Evolutionary conservation across 2,888 invertebrate species (phyloP).

Genomic region (Cerceris ruficornis): DNA sequence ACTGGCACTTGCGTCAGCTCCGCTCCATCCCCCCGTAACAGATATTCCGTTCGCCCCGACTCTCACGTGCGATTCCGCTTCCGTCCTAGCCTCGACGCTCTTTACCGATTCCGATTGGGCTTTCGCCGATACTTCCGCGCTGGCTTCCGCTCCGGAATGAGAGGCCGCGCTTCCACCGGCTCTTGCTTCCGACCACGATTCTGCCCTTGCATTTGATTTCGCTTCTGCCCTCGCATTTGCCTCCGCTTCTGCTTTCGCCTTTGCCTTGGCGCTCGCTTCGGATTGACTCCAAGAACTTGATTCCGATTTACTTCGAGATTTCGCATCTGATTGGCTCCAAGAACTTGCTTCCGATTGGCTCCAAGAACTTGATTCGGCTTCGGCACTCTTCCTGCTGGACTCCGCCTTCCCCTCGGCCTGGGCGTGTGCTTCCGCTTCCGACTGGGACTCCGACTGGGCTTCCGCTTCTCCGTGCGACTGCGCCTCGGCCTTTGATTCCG

Average conservation of each 20-base stretch:
- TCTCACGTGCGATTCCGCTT: no score
- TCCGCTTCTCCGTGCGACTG: neutral
- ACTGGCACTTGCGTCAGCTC: no score
- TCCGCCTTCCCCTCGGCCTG: neutral
- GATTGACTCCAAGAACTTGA: neutral
- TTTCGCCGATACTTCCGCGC: no score
- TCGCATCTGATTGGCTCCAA: neutral
- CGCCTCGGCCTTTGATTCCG: neutral
- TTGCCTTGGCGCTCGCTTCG: neutral
- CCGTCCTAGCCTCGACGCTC: no score
- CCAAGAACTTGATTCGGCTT: conserved; percentile 10
- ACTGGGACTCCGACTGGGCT: neutral
- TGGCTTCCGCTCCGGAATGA: no score
- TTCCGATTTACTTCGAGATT: no score
- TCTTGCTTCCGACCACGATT: no score
- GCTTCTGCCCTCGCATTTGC: neutral
- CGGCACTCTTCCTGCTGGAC: conserved; percentile 20
- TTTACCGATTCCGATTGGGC: no score
- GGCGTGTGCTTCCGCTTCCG: conserved; percentile 4
- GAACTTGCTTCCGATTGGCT: neutral
- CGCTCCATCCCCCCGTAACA: no score
- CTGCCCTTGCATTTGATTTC: neutral
- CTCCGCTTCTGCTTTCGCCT: neutral
- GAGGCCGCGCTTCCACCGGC: no score
- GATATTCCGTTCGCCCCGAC: no score